Percentiles rank a stretch among this genome's conserved stretches.
phyloP scores from a whole-genome alignment of 2,113 vertebrate species.

The Eptesicus fuscus region DNA sequence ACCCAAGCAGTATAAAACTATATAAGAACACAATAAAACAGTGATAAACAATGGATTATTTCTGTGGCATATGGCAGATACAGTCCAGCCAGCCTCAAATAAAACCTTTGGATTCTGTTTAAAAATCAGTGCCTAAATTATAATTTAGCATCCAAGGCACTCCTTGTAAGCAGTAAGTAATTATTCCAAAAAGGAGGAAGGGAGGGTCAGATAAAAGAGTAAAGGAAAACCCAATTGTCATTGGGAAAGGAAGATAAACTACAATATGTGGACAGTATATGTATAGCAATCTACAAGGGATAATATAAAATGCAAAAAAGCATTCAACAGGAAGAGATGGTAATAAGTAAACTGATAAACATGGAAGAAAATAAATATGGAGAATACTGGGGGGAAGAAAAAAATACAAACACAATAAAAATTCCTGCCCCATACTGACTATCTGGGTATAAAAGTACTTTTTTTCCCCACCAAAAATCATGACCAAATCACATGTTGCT shows the following conservation, averaged over 20 bases:
- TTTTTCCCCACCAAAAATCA: background rate
- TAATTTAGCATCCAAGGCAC: background rate
- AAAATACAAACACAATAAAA: background rate
- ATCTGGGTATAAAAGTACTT: background rate
- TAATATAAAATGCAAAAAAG: background rate
- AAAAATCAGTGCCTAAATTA: constrained; percentile 44
- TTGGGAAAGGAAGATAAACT: background rate
- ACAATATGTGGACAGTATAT: background rate
- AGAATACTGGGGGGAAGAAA: background rate
- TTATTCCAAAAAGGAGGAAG: background rate
- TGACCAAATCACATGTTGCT: background rate
- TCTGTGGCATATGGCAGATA: constrained; percentile 59
- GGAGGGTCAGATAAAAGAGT: background rate
- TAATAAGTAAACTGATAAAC: background rate
- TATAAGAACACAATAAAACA: constrained; percentile 54
- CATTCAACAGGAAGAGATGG: background rate
- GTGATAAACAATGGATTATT: constrained; percentile 65
- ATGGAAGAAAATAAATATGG: background rate
- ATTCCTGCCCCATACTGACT: background rate
- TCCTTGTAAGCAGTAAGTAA: background rate
- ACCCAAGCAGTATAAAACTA: constrained; percentile 46
- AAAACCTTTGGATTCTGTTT: constrained; percentile 47
- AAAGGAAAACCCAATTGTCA: background rate
- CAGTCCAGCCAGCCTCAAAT: constrained; percentile 1
- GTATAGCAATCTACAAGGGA: background rate